A percentile compares a stretch with the other conserved stretches of the same genome.
Conservation (phyloP, 1,140 invertebrate genomes). For the Papilio polyxenes region DNA sequence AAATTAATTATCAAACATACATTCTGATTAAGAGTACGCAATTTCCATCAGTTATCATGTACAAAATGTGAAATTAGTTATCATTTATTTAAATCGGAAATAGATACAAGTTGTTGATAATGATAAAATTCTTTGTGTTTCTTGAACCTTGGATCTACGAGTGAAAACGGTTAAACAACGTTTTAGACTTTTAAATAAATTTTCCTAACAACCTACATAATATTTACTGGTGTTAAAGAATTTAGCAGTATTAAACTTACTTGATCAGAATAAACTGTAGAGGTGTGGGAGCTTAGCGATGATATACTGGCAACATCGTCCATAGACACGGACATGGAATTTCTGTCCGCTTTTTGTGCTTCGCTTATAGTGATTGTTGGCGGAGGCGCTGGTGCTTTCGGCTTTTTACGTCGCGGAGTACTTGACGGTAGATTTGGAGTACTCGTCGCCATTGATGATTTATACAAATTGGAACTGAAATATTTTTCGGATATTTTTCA, state of each 20-base stretch:
- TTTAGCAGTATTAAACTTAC: constrained; percentile 44
- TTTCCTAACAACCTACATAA: not conserved
- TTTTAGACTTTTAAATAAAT: too few relatives aligned
- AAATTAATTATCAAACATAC: too few relatives aligned
- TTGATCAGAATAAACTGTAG: constrained; percentile 69
- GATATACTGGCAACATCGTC: constrained; percentile 75
- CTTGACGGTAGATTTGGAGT: constrained; percentile 75
- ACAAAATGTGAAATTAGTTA: not conserved
- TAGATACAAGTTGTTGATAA: not conserved
- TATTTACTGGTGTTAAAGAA: too few relatives aligned
- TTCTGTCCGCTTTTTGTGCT: constrained; percentile 47
- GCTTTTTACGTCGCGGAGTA: constrained; percentile 67
- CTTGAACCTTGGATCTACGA: not conserved
- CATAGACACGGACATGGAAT: constrained; percentile 63
- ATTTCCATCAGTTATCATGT: too few relatives aligned
- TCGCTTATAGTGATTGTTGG: constrained; percentile 44
- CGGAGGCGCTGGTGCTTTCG: constrained; percentile 68
- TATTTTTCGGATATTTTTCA: not conserved
- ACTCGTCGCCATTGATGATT: constrained; percentile 64
- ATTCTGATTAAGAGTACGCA: too few relatives aligned
- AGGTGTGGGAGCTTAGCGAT: constrained; percentile 70
- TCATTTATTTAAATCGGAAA: not conserved
- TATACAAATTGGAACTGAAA: constrained; percentile 60
- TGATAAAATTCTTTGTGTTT: not conserved
- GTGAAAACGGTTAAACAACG: too few relatives aligned